Evolutionary conservation across 2,888 invertebrate species (phyloP).

Genomic region (Phengaris arion): DNA sequence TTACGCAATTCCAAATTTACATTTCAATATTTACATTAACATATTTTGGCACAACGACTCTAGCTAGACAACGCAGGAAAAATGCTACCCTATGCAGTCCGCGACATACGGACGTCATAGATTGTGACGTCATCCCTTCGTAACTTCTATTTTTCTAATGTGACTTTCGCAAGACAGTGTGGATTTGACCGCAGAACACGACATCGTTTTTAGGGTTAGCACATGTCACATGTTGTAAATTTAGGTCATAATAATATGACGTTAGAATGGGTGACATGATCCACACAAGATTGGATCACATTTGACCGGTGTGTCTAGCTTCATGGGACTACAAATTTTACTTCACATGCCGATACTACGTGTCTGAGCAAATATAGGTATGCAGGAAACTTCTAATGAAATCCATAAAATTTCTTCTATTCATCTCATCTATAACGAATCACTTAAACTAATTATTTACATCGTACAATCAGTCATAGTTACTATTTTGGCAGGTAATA

Average conservation of each 20-base stretch:
- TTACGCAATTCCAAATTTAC: neutral
- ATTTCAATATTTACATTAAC: constrained; percentile 39
- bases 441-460: constrained; percentile 74
- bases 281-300: neutral
- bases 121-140: too few species aligned
- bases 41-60: constrained; percentile 72
- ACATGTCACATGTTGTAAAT: neutral
- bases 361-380: constrained; percentile 79
- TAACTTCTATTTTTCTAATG: too few species aligned
- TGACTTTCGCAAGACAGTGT: too few species aligned
- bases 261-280: too few species aligned
- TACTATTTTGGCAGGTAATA: constrained; percentile 73
- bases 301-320: constrained; percentile 11
- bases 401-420: constrained; percentile 59
- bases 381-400: constrained; percentile 72
- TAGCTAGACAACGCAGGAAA: constrained; percentile 31
- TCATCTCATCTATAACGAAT: constrained; percentile 68
- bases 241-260: neutral
- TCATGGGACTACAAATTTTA: constrained; percentile 50
- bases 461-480: constrained; percentile 78
- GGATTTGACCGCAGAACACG: too few species aligned
- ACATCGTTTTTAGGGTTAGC: neutral
- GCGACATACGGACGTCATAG: neutral
- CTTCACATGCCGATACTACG: constrained; percentile 57
- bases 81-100: neutral